Evolutionary conservation across 2,113 vertebrate genomes (phyloP), one percentile per base, ranked within the genome.

Genomic region (Dromaius novaehollandiae): DNA sequence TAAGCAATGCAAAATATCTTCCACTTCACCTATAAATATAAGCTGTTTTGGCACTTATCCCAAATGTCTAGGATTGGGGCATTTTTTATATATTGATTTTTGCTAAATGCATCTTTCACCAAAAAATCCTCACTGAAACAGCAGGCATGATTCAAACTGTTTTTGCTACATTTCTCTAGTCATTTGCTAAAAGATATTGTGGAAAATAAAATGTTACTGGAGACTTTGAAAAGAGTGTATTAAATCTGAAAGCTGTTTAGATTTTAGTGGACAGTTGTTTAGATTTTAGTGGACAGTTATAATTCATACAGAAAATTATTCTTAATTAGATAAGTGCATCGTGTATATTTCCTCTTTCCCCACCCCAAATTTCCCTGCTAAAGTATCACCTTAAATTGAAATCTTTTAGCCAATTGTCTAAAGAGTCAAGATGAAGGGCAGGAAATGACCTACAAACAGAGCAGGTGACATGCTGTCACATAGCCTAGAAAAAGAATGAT

Each of bases 401-500:
- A 64, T 88, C 1, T 11, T 60, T 46, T 68, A 74, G 69, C 13
- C 79, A 81, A 0, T 77, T 95, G 71, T 68, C 71, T 88, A 0
- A 55, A 0, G 15, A 89, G 66, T 87, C 32, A 64, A 90, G 76
- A 28, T 80, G 88, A 90, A 85, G 92, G 82, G 25, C 91, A 86
- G 91, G 91, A 95, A 95, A 48, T 95, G 75, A 81, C 93, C 85
- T 91, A 78, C 79, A 90, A 95, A 83, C 18, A 55, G 66, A 95
- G 68, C 87, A 94, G 82, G 85, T 96, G 91, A 93, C 25, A 15
- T 66, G 50, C 78, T 88, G 89, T 86, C 79, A 48, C 55, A 91
- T 40, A 93, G 76, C 68, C 89, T 88, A 66, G 88, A 83, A 96
- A 91, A 82, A n/a, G 63, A 32, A 48, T 75, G 58, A 56, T 91